Base-by-base conservation (phyloP, 2,888 invertebrate genomes). In the Dryococelus australis region DNA sequence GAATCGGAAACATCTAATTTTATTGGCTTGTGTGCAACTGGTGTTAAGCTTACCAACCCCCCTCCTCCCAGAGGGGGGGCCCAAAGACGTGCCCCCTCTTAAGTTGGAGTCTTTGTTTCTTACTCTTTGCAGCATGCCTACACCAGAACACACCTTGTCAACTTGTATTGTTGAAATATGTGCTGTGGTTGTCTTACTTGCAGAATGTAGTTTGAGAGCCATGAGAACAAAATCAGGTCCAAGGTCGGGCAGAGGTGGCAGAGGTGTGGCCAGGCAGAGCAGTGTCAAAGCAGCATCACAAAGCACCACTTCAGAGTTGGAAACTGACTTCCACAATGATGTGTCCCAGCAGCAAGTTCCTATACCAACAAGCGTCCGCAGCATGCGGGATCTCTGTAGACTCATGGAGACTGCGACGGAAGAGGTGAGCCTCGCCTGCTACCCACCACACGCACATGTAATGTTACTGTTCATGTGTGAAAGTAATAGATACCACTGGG, bases 301-400 rank as follows among this genome's bases (percentile, higher is more conserved):
- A 20, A 20, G 65, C 24, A n/a, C 65, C 24, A 9, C 65, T 20
- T 65, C 65, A 20, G 24, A 65, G n/a, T 24, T 65, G 65, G 65
- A n/a, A 1, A n/a, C n/a, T 2, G 65, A 65, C n/a, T n/a, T 65
- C 8, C 65, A 65, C n/a, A 65, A n/a, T n/a, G 65, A 65, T 16
- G 65, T 65, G 24, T 83, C 83, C 35, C 35, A 35, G 83, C 83
- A 83, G n/a, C 83, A 83, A n/a, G 24, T 24, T 13, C 83, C 83
- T 13, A 83, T 83, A 24, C 43, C 83, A 2, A 83, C 43, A 20
- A 83, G 83, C 43, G 43, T 83, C 24, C 28, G 43, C 35, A 83
- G 83, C 24, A 43, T 83, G 27, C 83, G 35, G 16, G 35, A 83
- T 16, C 83, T 83, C 35, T 83, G 83, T 13, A 27, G 43, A 28